These are phyloP conservation scores for Tubiluchus corallicola DNA, from an alignment of 2,888 invertebrate species.

Conservation along the genomic window DNA sequence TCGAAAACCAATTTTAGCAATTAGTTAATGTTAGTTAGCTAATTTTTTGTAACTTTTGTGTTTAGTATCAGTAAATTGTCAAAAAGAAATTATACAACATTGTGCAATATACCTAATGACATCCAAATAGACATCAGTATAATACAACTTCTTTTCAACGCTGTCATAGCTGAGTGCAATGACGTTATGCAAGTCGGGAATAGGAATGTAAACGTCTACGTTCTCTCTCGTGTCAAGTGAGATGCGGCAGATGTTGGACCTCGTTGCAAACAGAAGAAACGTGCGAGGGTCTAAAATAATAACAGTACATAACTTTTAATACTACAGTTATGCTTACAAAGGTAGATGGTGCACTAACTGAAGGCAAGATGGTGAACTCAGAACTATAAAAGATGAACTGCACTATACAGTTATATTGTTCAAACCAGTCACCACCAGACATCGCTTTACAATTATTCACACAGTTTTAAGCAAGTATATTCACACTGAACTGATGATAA, in stretches of 20 bases:
- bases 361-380: background rate
- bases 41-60: no score
- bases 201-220: constrained; percentile 22
- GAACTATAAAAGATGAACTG: constrained; percentile 5
- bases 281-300: constrained; percentile 44
- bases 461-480: no score
- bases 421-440: no score
- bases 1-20: no score
- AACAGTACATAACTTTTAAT: no score
- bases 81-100: no score
- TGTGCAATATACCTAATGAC: constrained; percentile 42
- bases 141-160: constrained; percentile 50
- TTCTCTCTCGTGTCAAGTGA: constrained; percentile 44
- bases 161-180: constrained; percentile 71
- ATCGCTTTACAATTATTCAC: no score
- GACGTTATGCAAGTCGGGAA: constrained; percentile 47
- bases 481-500: no score
- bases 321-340: no score
- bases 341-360: no score
- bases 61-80: no score
- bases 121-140: constrained; percentile 55
- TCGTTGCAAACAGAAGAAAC: constrained; percentile 54
- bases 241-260: constrained; percentile 54
- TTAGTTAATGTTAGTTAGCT: no score
- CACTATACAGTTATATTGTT: background rate